These are phyloP conservation scores for Hedya salicella DNA, from an alignment of 2,888 invertebrate genomes.

Conservation along the genomic window DNA sequence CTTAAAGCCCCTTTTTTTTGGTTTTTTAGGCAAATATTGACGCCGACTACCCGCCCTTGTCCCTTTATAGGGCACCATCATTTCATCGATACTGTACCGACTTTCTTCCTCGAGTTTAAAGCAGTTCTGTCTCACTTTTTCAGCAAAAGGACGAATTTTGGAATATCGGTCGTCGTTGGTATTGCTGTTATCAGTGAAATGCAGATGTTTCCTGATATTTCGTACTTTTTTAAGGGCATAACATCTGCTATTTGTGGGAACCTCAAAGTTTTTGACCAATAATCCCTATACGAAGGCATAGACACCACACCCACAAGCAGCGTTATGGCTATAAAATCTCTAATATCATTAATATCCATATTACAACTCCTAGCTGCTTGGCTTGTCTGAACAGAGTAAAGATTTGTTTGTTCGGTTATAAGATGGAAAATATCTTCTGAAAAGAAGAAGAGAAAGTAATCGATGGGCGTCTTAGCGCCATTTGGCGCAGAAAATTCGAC, in stretches of 20 bases:
- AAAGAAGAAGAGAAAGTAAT: too few relatives aligned
- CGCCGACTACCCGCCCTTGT: constrained; percentile 53
- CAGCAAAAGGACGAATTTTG: constrained; percentile 47
- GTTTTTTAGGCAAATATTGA: constrained; percentile 58
- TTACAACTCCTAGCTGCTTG: constrained; percentile 2
- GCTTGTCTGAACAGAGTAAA: constrained; percentile 17
- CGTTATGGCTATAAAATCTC: constrained; percentile 9
- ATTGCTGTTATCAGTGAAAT: constrained; percentile 14
- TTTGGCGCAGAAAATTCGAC: too few relatives aligned
- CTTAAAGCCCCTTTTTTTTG: constrained; percentile 58
- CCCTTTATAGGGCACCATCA: constrained; percentile 60
- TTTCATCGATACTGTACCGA: constrained; percentile 55
- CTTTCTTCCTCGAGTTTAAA: constrained; percentile 49
- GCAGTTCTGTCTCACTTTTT: constrained; percentile 46
- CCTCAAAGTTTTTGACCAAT: constrained; percentile 14
- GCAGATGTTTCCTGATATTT: constrained; percentile 4
- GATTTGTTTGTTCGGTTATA: constrained; percentile 6
- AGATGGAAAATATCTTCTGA: too few relatives aligned
- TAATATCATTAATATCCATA: not conserved
- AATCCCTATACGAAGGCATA: constrained; percentile 14
- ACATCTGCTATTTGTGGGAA: constrained; percentile 12
- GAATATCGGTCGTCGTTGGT: constrained; percentile 44
- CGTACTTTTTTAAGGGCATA: constrained; percentile 15
- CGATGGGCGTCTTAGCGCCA: too few relatives aligned
- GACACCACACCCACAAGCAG: constrained; percentile 11